Evolutionary conservation across 2,888 invertebrate species (phyloP).

Genomic region (Drosophila mercatorum): DNA sequence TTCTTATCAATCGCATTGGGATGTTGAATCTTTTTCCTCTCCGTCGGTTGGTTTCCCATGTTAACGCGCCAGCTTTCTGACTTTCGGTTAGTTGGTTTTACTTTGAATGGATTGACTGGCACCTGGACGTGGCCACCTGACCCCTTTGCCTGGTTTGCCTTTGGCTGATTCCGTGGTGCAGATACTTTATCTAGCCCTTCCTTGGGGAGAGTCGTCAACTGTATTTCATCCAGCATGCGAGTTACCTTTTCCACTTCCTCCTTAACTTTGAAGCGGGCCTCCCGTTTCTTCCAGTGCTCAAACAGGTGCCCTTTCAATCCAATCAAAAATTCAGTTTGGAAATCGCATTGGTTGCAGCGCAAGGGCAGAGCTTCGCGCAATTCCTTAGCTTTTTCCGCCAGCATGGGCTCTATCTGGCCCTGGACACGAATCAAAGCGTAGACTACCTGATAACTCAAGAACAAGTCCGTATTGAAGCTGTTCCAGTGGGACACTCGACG

Average conservation of each 20-base stretch:
- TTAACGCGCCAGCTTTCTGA: neutral
- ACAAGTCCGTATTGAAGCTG: conserved; percentile 61
- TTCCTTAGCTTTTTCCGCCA: conserved; percentile 3
- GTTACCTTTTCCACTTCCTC: conserved; percentile 16
- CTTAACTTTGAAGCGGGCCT: conserved; percentile 15
- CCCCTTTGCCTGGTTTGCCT: neutral
- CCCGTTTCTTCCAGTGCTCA: conserved; percentile 50
- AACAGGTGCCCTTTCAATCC: conserved; percentile 46
- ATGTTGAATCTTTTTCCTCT: neutral
- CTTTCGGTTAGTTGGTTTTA: no score
- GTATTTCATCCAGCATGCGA: conserved; percentile 16
- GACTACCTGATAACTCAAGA: conserved; percentile 41
- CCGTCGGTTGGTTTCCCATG: neutral
- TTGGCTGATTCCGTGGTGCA: no score
- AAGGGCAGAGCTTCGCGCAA: conserved; percentile 17
- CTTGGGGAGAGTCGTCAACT: conserved; percentile 8
- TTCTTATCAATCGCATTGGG: neutral
- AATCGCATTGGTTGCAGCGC: conserved; percentile 57
- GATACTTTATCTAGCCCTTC: neutral
- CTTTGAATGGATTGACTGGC: neutral
- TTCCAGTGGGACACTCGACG: conserved; percentile 53
- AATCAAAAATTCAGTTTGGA: conserved; percentile 21
- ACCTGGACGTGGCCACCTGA: neutral
- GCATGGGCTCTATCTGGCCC: conserved; percentile 48
- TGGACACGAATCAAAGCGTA: conserved; percentile 37